Conservation (phyloP, 2,888 invertebrate species). For the Limnephilus marmoratus region DNA sequence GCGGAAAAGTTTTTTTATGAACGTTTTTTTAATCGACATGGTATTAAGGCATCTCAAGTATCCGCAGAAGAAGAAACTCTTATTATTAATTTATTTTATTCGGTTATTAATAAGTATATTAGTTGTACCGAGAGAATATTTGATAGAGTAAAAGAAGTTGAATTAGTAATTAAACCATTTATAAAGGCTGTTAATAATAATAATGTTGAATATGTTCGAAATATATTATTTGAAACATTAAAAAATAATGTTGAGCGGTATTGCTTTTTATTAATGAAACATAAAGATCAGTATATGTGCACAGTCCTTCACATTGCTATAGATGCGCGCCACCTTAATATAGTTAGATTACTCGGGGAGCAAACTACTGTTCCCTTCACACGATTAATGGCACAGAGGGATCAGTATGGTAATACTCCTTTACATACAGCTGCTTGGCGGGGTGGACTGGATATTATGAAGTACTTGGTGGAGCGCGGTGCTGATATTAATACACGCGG, state of each 20-base stretch:
- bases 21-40: background rate
- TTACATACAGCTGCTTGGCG: background rate
- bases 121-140: background rate
- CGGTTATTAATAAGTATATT: too few relatives aligned
- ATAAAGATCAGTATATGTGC: too few relatives aligned
- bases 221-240: background rate
- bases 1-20: background rate
- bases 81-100: too few relatives aligned
- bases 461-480: background rate
- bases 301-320: background rate
- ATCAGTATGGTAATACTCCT: background rate
- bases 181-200: too few relatives aligned
- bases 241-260: background rate
- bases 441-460: background rate
- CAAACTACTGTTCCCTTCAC: background rate
- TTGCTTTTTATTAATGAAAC: background rate
- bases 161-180: too few relatives aligned
- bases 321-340: background rate
- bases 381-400: background rate
- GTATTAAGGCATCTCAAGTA: too few relatives aligned
- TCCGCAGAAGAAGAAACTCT: too few relatives aligned
- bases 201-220: background rate
- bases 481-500: background rate
- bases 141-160: background rate
- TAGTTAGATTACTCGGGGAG: background rate